Percentiles rank a stretch among this genome's conserved stretches.
Evolutionary conservation across 2,113 vertebrate species (phyloP).

Genomic region (Puma concolor): DNA sequence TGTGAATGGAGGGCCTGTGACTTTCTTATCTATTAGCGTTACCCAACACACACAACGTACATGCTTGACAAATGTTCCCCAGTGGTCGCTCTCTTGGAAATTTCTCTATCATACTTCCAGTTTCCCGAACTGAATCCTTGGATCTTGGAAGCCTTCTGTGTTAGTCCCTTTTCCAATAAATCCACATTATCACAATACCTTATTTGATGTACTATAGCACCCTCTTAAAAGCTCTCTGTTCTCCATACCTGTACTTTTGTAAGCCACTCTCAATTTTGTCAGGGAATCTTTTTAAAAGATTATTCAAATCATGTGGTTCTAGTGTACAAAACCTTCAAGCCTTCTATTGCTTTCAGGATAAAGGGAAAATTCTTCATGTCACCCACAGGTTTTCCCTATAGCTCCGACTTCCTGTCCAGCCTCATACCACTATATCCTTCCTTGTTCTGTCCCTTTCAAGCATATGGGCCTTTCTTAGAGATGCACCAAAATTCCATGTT

Average conservation of each 20-base stretch:
- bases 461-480: not conserved
- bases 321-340: not conserved
- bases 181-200: not conserved
- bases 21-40: not conserved
- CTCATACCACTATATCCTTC: not conserved
- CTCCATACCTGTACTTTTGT: not conserved
- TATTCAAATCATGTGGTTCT: not conserved
- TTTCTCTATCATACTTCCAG: not conserved
- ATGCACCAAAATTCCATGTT: not conserved
- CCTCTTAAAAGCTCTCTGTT: not conserved
- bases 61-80: not conserved
- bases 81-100: not conserved
- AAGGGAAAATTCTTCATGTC: not conserved
- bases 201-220: not conserved
- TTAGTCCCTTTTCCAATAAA: not conserved
- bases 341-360: not conserved
- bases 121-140: not conserved
- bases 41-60: not conserved
- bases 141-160: not conserved
- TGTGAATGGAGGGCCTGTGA: fast-evolving
- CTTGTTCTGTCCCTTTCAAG: not conserved
- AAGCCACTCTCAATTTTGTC: not conserved
- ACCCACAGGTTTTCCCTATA: fast-evolving
- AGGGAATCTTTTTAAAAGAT: not conserved
- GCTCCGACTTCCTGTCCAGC: not conserved